Percentiles rank a stretch among this genome's conserved stretches.
phyloP scores from a whole-genome alignment of 2,888 invertebrate species.

The Cistogaster globosa region DNA sequence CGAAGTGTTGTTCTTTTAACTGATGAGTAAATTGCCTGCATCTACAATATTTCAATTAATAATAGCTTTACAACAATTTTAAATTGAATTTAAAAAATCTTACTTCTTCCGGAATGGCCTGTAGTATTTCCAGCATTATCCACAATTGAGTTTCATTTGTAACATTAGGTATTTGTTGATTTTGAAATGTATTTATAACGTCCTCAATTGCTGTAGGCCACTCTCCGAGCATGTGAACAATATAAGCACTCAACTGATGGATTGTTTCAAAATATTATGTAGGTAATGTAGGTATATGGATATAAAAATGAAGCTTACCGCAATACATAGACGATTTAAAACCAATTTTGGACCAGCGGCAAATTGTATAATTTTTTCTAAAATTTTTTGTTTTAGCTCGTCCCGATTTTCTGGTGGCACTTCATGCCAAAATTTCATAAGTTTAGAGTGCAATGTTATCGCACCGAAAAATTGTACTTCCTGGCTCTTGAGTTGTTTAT shows the following conservation, averaged over 20 bases:
- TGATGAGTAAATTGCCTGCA: conserved; percentile 81
- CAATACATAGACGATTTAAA: conserved; percentile 92
- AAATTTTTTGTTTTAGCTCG: conserved; percentile 89
- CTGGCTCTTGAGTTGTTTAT: conserved; percentile 85
- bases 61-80: not conserved
- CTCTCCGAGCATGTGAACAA: conserved; percentile 86
- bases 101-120: conserved; percentile 95
- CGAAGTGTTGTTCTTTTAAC: conserved; percentile 80
- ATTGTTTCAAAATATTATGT: conserved; percentile 8
- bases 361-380: conserved; percentile 90
- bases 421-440: conserved; percentile 94
- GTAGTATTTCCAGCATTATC: conserved; percentile 91
- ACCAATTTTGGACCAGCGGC: conserved; percentile 93
- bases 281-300: not conserved
- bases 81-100: not conserved
- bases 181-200: conserved; percentile 87
- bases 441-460: conserved; percentile 93
- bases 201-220: conserved; percentile 89
- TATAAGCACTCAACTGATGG: conserved; percentile 91
- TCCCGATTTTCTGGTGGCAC: conserved; percentile 91
- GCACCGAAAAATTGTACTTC: conserved; percentile 98
- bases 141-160: conserved; percentile 86
- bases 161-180: conserved; percentile 85
- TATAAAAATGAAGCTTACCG: conserved; percentile 84
- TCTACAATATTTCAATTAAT: conserved; percentile 68